Percentiles rank a stretch among this genome's conserved stretches.
Conservation (phyloP, 2,113 vertebrate species). For the Tachuris rubrigastra region DNA sequence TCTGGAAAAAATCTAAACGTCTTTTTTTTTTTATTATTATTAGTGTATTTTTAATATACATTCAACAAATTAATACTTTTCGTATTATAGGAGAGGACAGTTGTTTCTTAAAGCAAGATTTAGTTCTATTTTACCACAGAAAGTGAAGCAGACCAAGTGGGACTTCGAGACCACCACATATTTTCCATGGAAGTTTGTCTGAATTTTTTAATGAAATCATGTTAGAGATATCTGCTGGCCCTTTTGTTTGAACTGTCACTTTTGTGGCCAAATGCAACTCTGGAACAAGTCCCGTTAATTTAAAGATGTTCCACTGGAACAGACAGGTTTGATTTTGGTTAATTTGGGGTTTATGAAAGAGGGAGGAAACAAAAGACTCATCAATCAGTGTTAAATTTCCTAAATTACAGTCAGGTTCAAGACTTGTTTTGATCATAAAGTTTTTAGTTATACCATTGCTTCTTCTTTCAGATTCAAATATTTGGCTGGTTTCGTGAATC, state of each 20-base stretch:
- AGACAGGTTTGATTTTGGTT: background rate
- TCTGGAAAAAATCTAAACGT: conserved; percentile 57
- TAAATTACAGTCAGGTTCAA: background rate
- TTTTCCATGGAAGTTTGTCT: background rate
- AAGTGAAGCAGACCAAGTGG: background rate
- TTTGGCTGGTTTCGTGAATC: background rate
- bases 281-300: background rate
- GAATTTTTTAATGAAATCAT: background rate
- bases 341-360: background rate
- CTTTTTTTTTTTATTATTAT: conserved; percentile 12
- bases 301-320: background rate
- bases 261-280: background rate
- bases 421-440: background rate
- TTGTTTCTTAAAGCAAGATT: background rate
- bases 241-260: background rate
- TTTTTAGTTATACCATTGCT: background rate
- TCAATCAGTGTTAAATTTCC: background rate
- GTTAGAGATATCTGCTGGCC: background rate
- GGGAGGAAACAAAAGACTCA: background rate
- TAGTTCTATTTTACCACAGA: background rate
- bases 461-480: background rate
- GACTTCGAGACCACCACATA: background rate
- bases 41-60: background rate
- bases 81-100: background rate
- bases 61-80: conserved; percentile 31